These are phyloP conservation scores for Drosophila asahinai DNA, from an alignment of 1,140 invertebrate genomes.

Conservation along the genomic window DNA sequence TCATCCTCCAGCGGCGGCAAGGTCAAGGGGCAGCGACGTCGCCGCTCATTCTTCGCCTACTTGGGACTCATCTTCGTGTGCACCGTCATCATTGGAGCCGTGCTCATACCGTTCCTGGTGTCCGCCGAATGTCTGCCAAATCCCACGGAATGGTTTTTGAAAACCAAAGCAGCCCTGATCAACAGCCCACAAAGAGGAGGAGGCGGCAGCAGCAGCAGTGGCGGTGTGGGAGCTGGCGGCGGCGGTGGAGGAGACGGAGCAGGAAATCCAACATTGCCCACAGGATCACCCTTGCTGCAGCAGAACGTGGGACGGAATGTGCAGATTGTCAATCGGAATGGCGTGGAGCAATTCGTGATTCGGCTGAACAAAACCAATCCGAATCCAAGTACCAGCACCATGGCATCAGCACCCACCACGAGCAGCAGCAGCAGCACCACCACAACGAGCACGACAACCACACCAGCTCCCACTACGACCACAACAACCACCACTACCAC, in stretches of 20 bases:
- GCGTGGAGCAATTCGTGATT: constrained; percentile 71
- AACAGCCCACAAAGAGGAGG: constrained; percentile 41
- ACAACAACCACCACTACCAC: constrained; percentile 19
- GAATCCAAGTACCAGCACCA: background rate
- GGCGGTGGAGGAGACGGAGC: background rate
- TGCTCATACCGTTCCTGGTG: constrained; percentile 79
- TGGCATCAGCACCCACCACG: background rate
- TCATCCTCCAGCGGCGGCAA: constrained; percentile 18
- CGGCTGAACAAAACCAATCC: constrained; percentile 66
- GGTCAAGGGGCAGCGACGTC: constrained; percentile 53
- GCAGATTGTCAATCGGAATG: constrained; percentile 73
- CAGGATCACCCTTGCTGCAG: constrained; percentile 17
- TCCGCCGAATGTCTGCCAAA: constrained; percentile 80
- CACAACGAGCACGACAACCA: constrained; percentile 26
- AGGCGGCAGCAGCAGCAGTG: background rate
- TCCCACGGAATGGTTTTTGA: constrained; percentile 84
- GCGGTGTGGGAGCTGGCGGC: background rate
- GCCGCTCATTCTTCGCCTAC: constrained; percentile 81
- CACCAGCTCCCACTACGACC: constrained; percentile 23
- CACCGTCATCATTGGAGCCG: constrained; percentile 81
- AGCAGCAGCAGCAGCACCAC: constrained; percentile 14
- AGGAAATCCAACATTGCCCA: constrained; percentile 10
- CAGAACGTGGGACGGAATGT: constrained; percentile 73
- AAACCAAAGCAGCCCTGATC: constrained; percentile 77
- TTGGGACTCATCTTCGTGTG: constrained; percentile 80